Evolutionary conservation across 2,888 invertebrate genomes (phyloP), one percentile per base, ranked within the genome.

Genomic region (Parnassius mnemosyne): DNA sequence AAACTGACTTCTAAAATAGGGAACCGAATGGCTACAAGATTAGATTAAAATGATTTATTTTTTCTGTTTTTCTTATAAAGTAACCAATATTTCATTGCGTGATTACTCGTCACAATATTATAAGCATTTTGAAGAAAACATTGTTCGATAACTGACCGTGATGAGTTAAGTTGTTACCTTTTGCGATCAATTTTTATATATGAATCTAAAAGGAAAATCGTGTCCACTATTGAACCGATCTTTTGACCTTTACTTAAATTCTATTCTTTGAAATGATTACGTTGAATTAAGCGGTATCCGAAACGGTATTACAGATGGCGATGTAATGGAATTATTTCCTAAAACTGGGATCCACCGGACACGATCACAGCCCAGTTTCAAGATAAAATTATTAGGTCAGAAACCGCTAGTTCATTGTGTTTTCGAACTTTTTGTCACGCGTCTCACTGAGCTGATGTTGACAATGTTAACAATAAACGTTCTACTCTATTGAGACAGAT

Each of bases 361-460:
- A 87, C 86, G 87, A 89, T 82, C 80, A 78, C 75, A 83, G 82
- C 84, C 84, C 82, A 87, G 81, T 84, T 85, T 73, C 69, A 80
- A 49, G 49, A 83, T 81, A 80, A 84, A 84, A 85, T 34, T 79
- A 81, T 84, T 83, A 85, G 83, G 83, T 83, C 84, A 82, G 82
- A 78, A 83, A 83, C 80, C 76, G 79, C 73, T 34, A 53, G 73
- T 71, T 81, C 81, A 85, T 86, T 87, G 85, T 87, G 79, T 79
- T 81, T 77, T 77, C 44, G 79, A 80, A 76, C 68, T 85, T 86
- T 83, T 88, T 87, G 83, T 85, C 83, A 83, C 81, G 83, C 80
- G 83, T 84, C 83, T 84, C 85, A 80, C 83, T 74, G 77, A 75
- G 73, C 78, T 77, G 78, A 80, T 85, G 34, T 34, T 43, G 43